Evolutionary conservation across 2,797 vertebrate species (phyloP).

Genomic region (Brachyrhaphis roseni): DNA sequence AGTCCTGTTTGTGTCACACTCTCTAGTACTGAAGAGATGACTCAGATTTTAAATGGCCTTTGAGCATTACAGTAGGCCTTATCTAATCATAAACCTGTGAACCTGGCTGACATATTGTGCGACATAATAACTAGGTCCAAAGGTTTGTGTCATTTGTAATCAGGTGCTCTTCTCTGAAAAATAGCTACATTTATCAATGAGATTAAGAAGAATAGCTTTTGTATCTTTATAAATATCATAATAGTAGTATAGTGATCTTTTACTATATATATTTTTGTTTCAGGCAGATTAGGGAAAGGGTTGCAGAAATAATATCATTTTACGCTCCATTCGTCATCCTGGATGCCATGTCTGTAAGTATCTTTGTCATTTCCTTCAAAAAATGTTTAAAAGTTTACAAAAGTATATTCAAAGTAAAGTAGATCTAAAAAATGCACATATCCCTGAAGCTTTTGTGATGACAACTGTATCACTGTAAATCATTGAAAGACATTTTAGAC

Average conservation of each 20-base stretch:
- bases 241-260: background rate
- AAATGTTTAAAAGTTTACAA: background rate
- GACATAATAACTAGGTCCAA: slow-evolving; percentile 38
- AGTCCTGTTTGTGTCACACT: background rate
- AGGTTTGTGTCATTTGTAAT: background rate
- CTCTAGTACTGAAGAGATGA: background rate
- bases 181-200: background rate
- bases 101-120: slow-evolving; percentile 14
- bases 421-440: background rate
- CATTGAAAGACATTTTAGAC: background rate
- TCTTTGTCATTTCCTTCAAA: background rate
- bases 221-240: background rate
- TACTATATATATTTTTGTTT: slow-evolving; percentile 13
- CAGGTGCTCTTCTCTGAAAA: background rate
- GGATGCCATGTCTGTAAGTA: slow-evolving; percentile 82
- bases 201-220: background rate
- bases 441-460: background rate
- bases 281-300: slow-evolving; percentile 84
- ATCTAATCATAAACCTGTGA: background rate
- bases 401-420: background rate
- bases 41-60: slow-evolving; percentile 16
- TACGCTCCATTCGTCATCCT: slow-evolving; percentile 84
- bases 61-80: slow-evolving; percentile 6
- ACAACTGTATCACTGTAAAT: background rate
- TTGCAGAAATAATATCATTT: slow-evolving; percentile 78